Evolutionary conservation across 2,113 vertebrate species (phyloP).

Genomic region (Gymnorhina tibicen): DNA sequence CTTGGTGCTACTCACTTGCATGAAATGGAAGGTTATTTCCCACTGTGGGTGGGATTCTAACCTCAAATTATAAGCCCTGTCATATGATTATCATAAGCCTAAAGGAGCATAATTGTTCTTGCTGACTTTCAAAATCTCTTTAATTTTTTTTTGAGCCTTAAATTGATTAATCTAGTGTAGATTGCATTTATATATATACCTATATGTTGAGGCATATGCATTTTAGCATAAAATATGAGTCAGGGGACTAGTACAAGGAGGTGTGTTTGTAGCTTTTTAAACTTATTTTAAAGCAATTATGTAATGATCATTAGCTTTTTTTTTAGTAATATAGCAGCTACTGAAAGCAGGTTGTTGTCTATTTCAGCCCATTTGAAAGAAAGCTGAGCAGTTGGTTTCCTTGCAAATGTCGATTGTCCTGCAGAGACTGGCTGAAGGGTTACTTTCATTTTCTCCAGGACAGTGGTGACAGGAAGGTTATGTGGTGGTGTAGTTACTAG

Average conservation of each 20-base stretch:
- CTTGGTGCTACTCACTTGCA: background rate
- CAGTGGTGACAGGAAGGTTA: background rate
- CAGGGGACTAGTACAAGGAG: background rate
- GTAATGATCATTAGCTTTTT: background rate
- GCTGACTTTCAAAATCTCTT: background rate
- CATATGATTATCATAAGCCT: background rate
- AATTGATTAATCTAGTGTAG: background rate
- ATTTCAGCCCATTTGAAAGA: background rate
- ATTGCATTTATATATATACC: background rate
- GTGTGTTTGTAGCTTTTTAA: background rate
- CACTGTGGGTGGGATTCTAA: background rate
- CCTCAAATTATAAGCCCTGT: background rate
- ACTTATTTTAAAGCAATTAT: background rate
- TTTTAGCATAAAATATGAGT: background rate
- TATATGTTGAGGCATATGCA: background rate
- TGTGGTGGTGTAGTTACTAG: background rate
- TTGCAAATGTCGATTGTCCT: background rate
- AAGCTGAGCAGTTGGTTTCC: background rate
- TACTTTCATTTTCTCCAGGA: slow-evolving; percentile 17
- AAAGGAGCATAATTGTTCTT: background rate
- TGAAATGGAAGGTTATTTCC: background rate
- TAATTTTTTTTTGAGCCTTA: background rate
- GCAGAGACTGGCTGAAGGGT: background rate
- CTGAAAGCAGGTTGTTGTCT: background rate
- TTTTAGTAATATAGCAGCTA: background rate